Percentiles rank a stretch among this genome's conserved stretches.
Conservation (phyloP, 2,888 invertebrate genomes). For the Clepsis dumicolana region DNA sequence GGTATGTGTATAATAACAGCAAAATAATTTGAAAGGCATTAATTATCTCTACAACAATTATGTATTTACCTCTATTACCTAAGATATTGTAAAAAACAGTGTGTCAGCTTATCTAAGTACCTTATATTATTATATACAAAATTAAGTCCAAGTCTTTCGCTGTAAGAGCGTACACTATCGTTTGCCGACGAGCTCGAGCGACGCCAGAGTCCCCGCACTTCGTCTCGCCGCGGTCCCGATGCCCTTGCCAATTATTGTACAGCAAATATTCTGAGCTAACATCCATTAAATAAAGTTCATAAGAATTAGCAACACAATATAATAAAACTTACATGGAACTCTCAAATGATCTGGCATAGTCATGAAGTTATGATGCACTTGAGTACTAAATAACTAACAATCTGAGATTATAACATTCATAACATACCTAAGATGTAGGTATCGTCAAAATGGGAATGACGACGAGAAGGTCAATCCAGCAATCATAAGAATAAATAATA, state of each 20-base stretch:
- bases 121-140: slow-evolving; percentile 83
- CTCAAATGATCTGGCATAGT: slow-evolving; percentile 30
- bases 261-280: slow-evolving; percentile 55
- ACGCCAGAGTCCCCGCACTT: slow-evolving; percentile 10
- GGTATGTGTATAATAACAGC: slow-evolving; percentile 65
- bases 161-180: slow-evolving; percentile 56
- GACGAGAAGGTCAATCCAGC: too few species aligned
- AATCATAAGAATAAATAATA: too few species aligned
- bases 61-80: slow-evolving; percentile 77
- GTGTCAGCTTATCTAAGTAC: slow-evolving; percentile 76
- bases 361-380: slow-evolving; percentile 23
- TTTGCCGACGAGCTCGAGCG: slow-evolving; percentile 15
- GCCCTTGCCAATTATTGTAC: slow-evolving; percentile 47
- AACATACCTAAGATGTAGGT: not conserved
- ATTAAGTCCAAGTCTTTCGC: slow-evolving; percentile 82
- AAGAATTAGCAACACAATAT: slow-evolving; percentile 76
- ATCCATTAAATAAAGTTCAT: slow-evolving; percentile 65
- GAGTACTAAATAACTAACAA: slow-evolving; percentile 19
- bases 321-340: slow-evolving; percentile 62
- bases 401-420: not conserved
- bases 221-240: slow-evolving; percentile 8
- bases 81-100: slow-evolving; percentile 85
- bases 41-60: slow-evolving; percentile 79
- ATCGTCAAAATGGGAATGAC: too few species aligned
- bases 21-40: slow-evolving; percentile 75